Evolutionary conservation across 2,113 vertebrate species (phyloP).

Genomic region (Myxocyprinus asiaticus): DNA sequence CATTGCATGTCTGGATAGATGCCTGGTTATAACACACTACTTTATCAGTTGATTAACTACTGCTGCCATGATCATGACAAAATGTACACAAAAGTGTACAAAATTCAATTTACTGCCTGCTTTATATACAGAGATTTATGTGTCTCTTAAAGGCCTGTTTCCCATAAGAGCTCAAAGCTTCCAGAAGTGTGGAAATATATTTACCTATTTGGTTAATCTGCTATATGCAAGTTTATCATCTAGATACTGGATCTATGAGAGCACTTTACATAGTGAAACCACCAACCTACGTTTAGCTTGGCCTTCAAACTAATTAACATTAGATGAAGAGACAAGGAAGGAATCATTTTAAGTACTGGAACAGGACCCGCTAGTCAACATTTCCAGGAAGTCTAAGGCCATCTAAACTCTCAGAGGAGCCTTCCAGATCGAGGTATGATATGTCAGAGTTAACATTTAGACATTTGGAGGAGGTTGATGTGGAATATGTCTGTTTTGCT

Average conservation of each 20-base stretch:
- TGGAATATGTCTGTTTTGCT: slow-evolving; percentile 27
- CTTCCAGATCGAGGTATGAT: slow-evolving; percentile 3
- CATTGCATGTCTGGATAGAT: too few species aligned
- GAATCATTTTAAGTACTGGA: not conserved
- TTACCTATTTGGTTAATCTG: too few species aligned
- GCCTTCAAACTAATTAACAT: not conserved
- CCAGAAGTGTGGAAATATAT: too few species aligned
- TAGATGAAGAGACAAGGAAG: not conserved
- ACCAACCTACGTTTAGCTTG: not conserved
- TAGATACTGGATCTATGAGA: not conserved
- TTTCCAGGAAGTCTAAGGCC: not conserved
- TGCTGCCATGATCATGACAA: too few species aligned
- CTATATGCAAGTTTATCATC: not conserved
- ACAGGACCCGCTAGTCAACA: not conserved
- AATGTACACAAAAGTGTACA: too few species aligned
- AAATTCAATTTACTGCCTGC: too few species aligned
- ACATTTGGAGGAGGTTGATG: slow-evolving; percentile 25
- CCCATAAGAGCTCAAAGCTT: too few species aligned
- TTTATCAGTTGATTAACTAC: too few species aligned
- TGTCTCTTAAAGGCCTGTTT: too few species aligned
- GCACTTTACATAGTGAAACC: not conserved
- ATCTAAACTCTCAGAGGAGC: slow-evolving; percentile 7
- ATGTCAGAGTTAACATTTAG: slow-evolving; percentile 28
- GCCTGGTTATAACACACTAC: too few species aligned
- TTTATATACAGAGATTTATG: too few species aligned